A percentile compares a stretch with the other conserved stretches of the same genome.
phyloP scores from a whole-genome alignment of 2,797 vertebrate genomes.

The Setipinna tenuifilis region DNA sequence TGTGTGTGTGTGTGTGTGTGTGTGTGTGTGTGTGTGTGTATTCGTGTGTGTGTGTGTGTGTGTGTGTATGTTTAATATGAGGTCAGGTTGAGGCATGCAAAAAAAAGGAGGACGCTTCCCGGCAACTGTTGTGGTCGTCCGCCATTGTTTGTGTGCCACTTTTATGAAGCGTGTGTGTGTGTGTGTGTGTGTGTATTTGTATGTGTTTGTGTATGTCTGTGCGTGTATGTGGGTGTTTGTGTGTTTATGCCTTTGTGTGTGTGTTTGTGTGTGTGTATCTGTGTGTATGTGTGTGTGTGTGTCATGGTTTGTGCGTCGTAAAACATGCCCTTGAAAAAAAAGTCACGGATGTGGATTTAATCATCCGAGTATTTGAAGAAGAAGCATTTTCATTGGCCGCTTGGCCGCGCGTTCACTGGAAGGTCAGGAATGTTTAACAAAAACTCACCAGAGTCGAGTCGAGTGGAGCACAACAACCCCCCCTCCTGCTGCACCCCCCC shows the following conservation, averaged over 20 bases:
- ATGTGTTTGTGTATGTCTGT: no score
- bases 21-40: background rate
- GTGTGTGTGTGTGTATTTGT: no score
- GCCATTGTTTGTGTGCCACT: slow-evolving; percentile 43
- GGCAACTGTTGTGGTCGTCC: slow-evolving; percentile 46
- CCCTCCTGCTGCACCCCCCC: no score
- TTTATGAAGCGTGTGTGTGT: slow-evolving; percentile 47
- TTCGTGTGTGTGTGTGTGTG: background rate
- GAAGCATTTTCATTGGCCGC: background rate
- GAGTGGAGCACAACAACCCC: no score
- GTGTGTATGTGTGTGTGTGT: no score
- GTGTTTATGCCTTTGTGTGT: no score
- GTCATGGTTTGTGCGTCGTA: slow-evolving; percentile 32
- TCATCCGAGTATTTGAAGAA: background rate
- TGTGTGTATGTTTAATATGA: slow-evolving; percentile 43
- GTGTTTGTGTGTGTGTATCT: no score
- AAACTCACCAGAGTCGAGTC: background rate
- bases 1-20: background rate
- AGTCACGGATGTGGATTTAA: slow-evolving; percentile 9
- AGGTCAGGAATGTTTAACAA: background rate
- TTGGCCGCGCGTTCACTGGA: background rate
- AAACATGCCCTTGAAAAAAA: slow-evolving; percentile 29
- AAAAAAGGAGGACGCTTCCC: slow-evolving; percentile 39
- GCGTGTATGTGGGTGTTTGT: no score
- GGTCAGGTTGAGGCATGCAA: slow-evolving; percentile 26